Base-by-base conservation (phyloP, 2,888 invertebrate species). In the Cryptocephalus primarius region DNA sequence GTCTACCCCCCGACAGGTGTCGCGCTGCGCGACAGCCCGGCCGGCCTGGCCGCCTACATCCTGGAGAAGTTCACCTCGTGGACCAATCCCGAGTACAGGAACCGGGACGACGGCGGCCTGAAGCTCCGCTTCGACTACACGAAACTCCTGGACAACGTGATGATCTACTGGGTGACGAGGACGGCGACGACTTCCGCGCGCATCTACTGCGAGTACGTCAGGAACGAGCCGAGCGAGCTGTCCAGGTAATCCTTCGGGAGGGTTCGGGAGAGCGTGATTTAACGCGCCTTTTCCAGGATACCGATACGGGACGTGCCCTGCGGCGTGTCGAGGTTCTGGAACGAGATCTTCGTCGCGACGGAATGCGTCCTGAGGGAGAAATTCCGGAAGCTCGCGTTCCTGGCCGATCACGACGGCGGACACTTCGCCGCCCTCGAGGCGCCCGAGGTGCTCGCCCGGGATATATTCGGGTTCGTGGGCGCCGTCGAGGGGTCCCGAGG, bases 31-130 rank as follows among this genome's bases (percentile, higher is more conserved):
- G 84, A 88, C 57, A 85, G 86, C 0, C 95, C 95, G 0, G 77
- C 84, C 0, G 93, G 90, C 1, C 69, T 95, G 49, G 91, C 91
- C 0, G 88, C 88, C 0, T 95, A 93, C 61, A 85, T 95, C 45
- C 68, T 95, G 4, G 93, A 95, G 61, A 94, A 93, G 66, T 92
- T 90, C 70, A 80, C 82, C 9, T 77, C 80, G 0, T 83, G 86
- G 82, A 87, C 86, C 0, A 75, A 82, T 63, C 62, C 63, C 0
- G 62, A 67, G 0, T 74, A 73, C 62, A 67, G 66, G 42, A 59
- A 67, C 12, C 65, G 69, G 32, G 64, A 70, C 0, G 85, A 88
- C 57, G 88, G 87, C 8, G 84, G 82, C 1, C 66, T 90, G 0
- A 68, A 71, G 1, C 71, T 75, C 49, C 78, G 79, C 53, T 85